These are phyloP conservation scores for Melanerpes formicivorus DNA, from an alignment of 2,113 vertebrate genomes.

Conservation along the genomic window DNA sequence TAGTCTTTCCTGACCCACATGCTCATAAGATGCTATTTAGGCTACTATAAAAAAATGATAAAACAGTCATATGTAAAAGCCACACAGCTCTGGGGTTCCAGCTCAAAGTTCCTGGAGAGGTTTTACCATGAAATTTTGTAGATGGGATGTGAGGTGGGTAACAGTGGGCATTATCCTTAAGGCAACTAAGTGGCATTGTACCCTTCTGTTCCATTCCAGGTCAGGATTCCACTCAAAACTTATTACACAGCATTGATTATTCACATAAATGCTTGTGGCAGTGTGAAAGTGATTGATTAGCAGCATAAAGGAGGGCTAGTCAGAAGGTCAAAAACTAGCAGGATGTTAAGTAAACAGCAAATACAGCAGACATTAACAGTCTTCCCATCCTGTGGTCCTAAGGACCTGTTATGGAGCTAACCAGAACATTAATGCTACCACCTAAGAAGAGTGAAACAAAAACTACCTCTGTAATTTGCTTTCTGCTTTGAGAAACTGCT, in stretches of 20 bases:
- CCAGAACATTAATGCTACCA: neutral
- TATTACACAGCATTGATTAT: neutral
- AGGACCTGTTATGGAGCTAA: neutral
- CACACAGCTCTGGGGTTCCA: neutral
- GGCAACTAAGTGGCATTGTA: neutral
- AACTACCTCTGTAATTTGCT: neutral
- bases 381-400: neutral
- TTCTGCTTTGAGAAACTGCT: neutral
- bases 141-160: neutral
- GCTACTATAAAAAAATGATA: neutral
- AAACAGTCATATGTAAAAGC: neutral
- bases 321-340: neutral
- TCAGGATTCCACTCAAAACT: neutral
- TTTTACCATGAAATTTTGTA: neutral
- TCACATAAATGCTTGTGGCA: neutral
- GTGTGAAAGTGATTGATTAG: neutral
- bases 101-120: neutral
- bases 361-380: neutral
- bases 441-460: neutral
- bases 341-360: neutral
- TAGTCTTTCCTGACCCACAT: neutral
- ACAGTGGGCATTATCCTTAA: neutral
- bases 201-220: neutral
- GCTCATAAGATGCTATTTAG: neutral
- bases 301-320: neutral